phyloP scores from a whole-genome alignment of 2,113 vertebrate species.

The Ameiurus melas region DNA sequence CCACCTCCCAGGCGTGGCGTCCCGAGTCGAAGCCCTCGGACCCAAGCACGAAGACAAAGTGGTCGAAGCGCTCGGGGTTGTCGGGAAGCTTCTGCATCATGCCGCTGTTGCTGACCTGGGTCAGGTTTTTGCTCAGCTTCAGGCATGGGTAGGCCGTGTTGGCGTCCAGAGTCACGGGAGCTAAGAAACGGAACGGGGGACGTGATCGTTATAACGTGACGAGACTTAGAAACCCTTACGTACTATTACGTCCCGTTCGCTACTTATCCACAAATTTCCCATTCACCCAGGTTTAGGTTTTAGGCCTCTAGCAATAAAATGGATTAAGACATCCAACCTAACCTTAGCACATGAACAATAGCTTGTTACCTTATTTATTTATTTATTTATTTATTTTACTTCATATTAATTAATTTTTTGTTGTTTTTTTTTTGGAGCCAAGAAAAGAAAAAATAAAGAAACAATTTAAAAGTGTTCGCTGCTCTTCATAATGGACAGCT shows the following conservation, averaged over 20 bases:
- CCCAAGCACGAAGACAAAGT: slow-evolving; percentile 76
- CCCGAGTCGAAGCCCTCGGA: slow-evolving; percentile 72
- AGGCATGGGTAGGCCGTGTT: slow-evolving; percentile 76
- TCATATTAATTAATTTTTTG: too few species aligned
- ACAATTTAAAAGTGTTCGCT: too few species aligned
- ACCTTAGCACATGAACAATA: too few species aligned
- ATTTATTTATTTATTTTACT: neutral
- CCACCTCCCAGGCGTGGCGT: slow-evolving; percentile 76
- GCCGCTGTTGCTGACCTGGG: slow-evolving; percentile 69
- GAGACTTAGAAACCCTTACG: too few species aligned
- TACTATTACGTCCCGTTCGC: too few species aligned
- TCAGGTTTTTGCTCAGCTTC: slow-evolving; percentile 69
- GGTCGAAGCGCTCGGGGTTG: slow-evolving; percentile 75
- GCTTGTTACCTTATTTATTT: neutral
- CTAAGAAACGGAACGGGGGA: slow-evolving; percentile 53
- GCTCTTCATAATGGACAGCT: too few species aligned
- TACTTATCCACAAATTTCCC: too few species aligned
- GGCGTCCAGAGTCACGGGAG: slow-evolving; percentile 75
- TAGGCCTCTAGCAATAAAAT: neutral
- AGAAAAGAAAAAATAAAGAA: too few species aligned
- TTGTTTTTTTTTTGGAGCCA: too few species aligned
- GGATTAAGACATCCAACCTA: neutral
- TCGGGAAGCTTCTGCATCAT: slow-evolving; percentile 66
- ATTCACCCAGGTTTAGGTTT: neutral
- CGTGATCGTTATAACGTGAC: neutral